A percentile compares a stretch with the other conserved stretches of the same genome.
phyloP scores from a whole-genome alignment of 2,113 vertebrate genomes.

The Odontophorus gujanensis region DNA sequence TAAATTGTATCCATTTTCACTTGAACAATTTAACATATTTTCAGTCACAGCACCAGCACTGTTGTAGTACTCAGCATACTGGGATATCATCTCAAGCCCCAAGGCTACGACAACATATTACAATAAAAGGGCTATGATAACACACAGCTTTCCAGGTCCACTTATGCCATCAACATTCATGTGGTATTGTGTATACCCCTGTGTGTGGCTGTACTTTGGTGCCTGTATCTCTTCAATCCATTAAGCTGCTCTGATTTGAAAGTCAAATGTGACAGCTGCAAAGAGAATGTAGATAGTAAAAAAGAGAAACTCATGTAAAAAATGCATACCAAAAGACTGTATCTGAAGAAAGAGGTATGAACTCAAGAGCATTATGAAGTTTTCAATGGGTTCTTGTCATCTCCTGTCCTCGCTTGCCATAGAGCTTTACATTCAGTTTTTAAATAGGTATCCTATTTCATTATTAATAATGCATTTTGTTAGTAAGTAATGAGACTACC shows the following conservation, averaged over 20 bases:
- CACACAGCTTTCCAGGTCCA: fast-evolving
- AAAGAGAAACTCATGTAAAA: neutral
- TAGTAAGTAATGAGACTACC: neutral
- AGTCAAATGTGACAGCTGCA: neutral
- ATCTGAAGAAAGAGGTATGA: neutral
- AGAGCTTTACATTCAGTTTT: neutral
- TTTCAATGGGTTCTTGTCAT: neutral
- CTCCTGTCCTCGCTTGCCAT: neutral
- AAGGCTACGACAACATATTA: neutral
- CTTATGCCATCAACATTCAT: neutral
- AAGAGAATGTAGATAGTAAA: neutral
- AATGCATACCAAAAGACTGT: neutral
- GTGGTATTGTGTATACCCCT: neutral
- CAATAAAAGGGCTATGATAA: neutral
- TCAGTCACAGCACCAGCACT: neutral
- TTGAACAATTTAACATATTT: neutral
- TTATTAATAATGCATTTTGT: neutral
- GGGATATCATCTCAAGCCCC: neutral
- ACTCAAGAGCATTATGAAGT: neutral
- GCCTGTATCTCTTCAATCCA: neutral
- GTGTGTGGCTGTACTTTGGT: neutral
- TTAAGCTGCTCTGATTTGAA: neutral
- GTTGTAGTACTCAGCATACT: neutral
- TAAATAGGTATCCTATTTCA: neutral
- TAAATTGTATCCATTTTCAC: neutral